Evolutionary conservation across 2,888 invertebrate genomes (phyloP).

Genomic region (Athalia circularis): DNA sequence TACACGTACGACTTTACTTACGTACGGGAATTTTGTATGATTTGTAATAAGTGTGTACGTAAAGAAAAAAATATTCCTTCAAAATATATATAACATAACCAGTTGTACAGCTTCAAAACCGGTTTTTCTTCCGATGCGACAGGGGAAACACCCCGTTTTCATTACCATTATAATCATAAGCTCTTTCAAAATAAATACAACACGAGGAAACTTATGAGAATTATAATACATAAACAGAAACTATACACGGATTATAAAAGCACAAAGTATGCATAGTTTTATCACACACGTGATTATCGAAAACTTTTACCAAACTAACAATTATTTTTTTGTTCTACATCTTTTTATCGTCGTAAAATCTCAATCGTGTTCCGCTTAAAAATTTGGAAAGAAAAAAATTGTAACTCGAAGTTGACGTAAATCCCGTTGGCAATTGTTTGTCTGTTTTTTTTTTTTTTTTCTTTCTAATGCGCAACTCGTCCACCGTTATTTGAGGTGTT

Average conservation of each 20-base stretch:
- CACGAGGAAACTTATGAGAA: neutral
- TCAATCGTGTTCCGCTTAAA: too few relatives aligned
- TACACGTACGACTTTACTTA: slow-evolving; percentile 4
- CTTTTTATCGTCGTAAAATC: neutral
- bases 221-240: too few relatives aligned
- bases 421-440: too few relatives aligned
- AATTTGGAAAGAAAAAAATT: too few relatives aligned
- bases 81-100: slow-evolving; percentile 57
- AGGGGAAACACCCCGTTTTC: slow-evolving; percentile 40
- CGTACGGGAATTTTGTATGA: neutral
- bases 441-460: too few relatives aligned
- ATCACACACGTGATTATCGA: too few relatives aligned
- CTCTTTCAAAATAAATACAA: neutral
- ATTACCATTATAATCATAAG: slow-evolving; percentile 24
- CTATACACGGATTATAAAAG: too few relatives aligned
- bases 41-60: slow-evolving; percentile 2
- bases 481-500: too few relatives aligned
- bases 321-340: neutral
- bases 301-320: too few relatives aligned
- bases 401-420: too few relatives aligned
- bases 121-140: slow-evolving; percentile 55
- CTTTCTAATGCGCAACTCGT: too few relatives aligned
- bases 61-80: slow-evolving; percentile 29
- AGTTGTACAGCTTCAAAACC: slow-evolving; percentile 66
- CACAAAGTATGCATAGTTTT: too few relatives aligned